phyloP scores from a whole-genome alignment of 2,888 invertebrate genomes.

The Taenaris catops region DNA sequence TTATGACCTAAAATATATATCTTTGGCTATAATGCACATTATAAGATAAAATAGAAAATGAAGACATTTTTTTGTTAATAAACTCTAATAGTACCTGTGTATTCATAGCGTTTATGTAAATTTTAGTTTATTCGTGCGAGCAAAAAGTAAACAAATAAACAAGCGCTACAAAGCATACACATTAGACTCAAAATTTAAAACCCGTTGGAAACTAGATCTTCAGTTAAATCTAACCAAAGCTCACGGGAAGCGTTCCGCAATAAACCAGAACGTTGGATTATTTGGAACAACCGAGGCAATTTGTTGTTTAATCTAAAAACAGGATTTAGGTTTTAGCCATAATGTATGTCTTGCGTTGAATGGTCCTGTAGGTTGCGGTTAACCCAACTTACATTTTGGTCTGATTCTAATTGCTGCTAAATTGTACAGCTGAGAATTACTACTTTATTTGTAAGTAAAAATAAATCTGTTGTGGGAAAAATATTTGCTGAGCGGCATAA shows the following conservation, averaged over 20 bases:
- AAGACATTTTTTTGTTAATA: too few species aligned
- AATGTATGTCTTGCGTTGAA: slow-evolving; percentile 20
- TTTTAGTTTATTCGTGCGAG: too few species aligned
- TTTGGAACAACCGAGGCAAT: slow-evolving; percentile 23
- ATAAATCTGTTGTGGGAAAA: too few species aligned
- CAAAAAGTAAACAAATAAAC: not conserved
- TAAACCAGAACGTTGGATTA: slow-evolving; percentile 19
- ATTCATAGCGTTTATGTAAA: too few species aligned
- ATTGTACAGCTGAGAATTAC: too few species aligned
- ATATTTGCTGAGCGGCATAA: too few species aligned
- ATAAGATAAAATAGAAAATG: too few species aligned
- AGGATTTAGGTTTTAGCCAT: slow-evolving; percentile 21
- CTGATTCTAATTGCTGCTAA: slow-evolving; percentile 6
- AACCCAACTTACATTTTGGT: slow-evolving; percentile 11
- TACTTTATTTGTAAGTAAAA: too few species aligned
- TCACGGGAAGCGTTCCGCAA: slow-evolving; percentile 17
- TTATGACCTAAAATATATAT: too few species aligned
- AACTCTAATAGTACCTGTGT: too few species aligned
- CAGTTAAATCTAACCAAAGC: slow-evolving; percentile 22
- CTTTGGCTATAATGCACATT: too few species aligned
- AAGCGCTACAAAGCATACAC: slow-evolving; percentile 4
- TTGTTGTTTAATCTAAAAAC: slow-evolving; percentile 28
- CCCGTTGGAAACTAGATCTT: slow-evolving; percentile 16
- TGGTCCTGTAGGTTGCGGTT: slow-evolving; percentile 7
- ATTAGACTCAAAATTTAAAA: slow-evolving; percentile 15